These are phyloP conservation scores for Wiebesia pumilae DNA, from an alignment of 1,140 invertebrate genomes.

Conservation along the genomic window DNA sequence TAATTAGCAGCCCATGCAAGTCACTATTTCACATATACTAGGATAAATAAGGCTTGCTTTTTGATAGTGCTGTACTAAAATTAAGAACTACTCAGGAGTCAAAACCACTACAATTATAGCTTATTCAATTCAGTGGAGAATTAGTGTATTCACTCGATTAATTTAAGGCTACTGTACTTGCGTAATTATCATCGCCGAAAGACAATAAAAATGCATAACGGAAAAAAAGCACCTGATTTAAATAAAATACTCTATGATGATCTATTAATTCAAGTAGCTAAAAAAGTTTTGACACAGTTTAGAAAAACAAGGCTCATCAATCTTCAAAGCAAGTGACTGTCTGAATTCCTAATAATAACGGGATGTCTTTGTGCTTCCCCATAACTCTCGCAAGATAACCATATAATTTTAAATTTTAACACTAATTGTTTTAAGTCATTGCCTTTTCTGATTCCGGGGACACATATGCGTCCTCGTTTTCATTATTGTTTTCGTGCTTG, in stretches of 20 bases:
- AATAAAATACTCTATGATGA: neutral
- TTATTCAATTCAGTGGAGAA: neutral
- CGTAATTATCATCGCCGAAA: neutral
- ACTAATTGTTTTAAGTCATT: neutral
- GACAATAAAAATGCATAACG: neutral
- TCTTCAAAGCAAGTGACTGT: neutral
- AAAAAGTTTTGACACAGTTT: slow-evolving; percentile 26
- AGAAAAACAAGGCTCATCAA: neutral
- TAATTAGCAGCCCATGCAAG: neutral
- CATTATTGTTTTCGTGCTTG: neutral
- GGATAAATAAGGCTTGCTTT: neutral
- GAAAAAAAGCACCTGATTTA: neutral
- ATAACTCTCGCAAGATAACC: neutral
- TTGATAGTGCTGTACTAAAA: neutral
- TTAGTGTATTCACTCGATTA: neutral
- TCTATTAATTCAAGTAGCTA: neutral
- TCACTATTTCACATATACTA: neutral
- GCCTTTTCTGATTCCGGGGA: neutral
- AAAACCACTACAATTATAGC: neutral
- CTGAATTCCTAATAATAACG: neutral
- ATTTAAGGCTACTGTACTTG: neutral
- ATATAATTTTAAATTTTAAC: neutral
- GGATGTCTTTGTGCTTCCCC: neutral
- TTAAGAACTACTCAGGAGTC: slow-evolving; percentile 4
- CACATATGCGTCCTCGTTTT: neutral